Base-by-base conservation (phyloP, 1,140 invertebrate genomes). In the Cydia splendana region DNA sequence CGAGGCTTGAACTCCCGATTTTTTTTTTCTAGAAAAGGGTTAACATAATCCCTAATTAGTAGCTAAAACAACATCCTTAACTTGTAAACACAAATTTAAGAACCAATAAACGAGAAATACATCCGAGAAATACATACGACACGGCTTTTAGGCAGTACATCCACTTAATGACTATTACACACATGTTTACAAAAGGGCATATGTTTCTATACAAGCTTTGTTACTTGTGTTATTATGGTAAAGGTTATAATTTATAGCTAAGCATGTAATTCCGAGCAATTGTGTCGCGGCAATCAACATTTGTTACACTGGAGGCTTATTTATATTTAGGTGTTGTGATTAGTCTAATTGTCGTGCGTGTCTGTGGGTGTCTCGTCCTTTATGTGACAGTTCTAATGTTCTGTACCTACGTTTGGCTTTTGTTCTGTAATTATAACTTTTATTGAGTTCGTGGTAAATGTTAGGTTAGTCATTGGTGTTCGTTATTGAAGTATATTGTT, bases 241-340 rank as follows among this genome's bases (percentile, higher is more conserved):
- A 62, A 62, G 57, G n/a, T 57, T 57, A 62, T 62, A 62, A 62
- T 62, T 62, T 62, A 62, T 62, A n/a, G 57, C 20, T 62, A 62
- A 62, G 57, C 20, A 62, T 62, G 57, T 62, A 57, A 57, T 57
- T 57, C 57, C 20, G 7, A 24, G 57, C 18, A 62, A 62, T 62
- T 62, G 57, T 62, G 57, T 62, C 57, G 57, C 7, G 57, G 57
- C 57, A 62, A 62, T 62, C 57, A 62, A 5, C 57, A 62, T 62
- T 62, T 62, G 57, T 62, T 62, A 62, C 57, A 9, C 57, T 62
- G 57, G 57, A 62, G 20, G 57, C 57, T 62, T 62, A 62, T 62
- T 62, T 62, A 62, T 62, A 20, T 62, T 62, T 62, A 62, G 57
- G 57, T 62, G 57, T 62, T 62, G 57, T 62, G 57, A 62, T 62